These are phyloP conservation scores for Euplexia lucipara DNA, from an alignment of 2,888 invertebrate genomes.

Conservation along the genomic window DNA sequence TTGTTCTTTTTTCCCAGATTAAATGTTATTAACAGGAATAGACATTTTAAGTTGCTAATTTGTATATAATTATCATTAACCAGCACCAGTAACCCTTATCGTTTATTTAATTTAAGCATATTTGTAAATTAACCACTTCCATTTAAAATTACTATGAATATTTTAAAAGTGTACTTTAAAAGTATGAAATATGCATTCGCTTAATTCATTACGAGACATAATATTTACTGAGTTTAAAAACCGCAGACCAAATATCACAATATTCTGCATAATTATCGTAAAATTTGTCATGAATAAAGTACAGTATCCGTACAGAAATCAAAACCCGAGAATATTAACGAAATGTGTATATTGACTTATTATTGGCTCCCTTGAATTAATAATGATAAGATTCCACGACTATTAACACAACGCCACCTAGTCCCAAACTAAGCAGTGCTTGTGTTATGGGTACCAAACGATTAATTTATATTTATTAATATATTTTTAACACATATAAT, in stretches of 20 bases:
- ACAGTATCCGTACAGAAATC: slow-evolving; percentile 14
- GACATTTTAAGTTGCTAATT: too few relatives aligned
- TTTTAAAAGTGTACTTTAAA: slow-evolving; percentile 14
- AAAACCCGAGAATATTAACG: slow-evolving; percentile 12
- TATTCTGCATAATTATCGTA: slow-evolving; percentile 26
- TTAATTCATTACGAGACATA: slow-evolving; percentile 12
- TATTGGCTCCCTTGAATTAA: too few relatives aligned
- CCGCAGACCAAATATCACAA: slow-evolving; percentile 25
- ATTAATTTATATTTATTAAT: too few relatives aligned
- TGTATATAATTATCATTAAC: too few relatives aligned
- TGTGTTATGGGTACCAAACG: too few relatives aligned
- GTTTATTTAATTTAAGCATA: background rate
- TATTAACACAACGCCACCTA: too few relatives aligned
- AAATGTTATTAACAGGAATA: too few relatives aligned
- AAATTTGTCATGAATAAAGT: slow-evolving; percentile 31
- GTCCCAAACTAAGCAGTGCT: too few relatives aligned
- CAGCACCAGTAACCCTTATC: background rate
- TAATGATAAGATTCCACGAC: too few relatives aligned
- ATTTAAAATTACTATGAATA: background rate
- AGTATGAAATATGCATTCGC: slow-evolving; percentile 25
- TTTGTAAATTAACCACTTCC: background rate
- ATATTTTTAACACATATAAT: too few relatives aligned
- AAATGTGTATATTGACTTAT: too few relatives aligned
- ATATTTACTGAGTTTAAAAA: slow-evolving; percentile 30
- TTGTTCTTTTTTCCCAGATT: background rate